Conservation (phyloP, 2,888 invertebrate genomes). For the Brassicogethes aeneus region DNA sequence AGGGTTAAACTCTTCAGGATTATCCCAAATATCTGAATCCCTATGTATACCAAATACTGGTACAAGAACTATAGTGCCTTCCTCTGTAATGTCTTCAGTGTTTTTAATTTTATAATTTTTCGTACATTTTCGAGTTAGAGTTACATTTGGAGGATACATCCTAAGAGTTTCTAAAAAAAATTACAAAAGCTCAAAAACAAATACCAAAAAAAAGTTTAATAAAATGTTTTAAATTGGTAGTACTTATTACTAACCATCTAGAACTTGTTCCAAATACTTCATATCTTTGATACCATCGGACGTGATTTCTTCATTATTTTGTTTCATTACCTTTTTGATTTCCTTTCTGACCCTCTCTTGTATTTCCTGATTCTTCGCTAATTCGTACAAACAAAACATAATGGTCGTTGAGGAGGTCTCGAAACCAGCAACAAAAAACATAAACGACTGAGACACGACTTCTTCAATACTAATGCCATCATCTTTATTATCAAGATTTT, state of each 20-base stretch:
- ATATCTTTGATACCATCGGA: slow-evolving; percentile 41
- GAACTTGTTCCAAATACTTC: slow-evolving; percentile 38
- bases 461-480: no score
- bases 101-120: slow-evolving; percentile 23
- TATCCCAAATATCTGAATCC: slow-evolving; percentile 32
- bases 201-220: no score
- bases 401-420: slow-evolving; percentile 53
- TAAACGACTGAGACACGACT: no score
- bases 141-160: slow-evolving; percentile 31
- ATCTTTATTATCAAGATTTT: slow-evolving; percentile 13
- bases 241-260: slow-evolving; percentile 21
- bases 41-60: slow-evolving; percentile 31
- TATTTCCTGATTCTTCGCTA: slow-evolving; percentile 43
- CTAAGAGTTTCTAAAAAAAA: slow-evolving; percentile 39
- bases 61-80: slow-evolving; percentile 29
- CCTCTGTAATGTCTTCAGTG: slow-evolving; percentile 20
- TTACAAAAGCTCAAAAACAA: no score
- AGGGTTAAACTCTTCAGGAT: slow-evolving; percentile 37
- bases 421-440: slow-evolving; percentile 53
- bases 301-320: slow-evolving; percentile 31
- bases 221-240: no score
- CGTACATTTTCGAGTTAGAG: slow-evolving; percentile 22
- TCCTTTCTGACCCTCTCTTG: slow-evolving; percentile 39
- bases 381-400: slow-evolving; percentile 46
- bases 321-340: slow-evolving; percentile 28